Evolutionary conservation across 2,113 vertebrate species (phyloP).

Genomic region (Baryphthengus martii): DNA sequence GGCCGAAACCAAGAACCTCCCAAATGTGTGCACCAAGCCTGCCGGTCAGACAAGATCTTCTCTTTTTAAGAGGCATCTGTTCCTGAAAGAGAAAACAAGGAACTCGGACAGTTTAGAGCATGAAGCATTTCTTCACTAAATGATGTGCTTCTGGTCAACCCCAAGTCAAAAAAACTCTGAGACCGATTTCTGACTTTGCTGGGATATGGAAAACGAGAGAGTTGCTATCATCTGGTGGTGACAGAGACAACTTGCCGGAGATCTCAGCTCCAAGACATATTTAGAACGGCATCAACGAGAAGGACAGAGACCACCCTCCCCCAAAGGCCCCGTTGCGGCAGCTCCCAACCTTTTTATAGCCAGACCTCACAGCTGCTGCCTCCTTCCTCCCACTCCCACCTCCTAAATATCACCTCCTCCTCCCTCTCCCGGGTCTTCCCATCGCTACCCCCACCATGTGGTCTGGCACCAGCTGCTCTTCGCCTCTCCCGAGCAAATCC

Average conservation of each 20-base stretch:
- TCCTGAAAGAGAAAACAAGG: background rate
- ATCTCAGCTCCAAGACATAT: background rate
- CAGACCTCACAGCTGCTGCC: slow-evolving; percentile 34
- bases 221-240: background rate
- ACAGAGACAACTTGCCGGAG: background rate
- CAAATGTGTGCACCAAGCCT: background rate
- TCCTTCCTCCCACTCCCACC: background rate
- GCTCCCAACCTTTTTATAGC: slow-evolving; percentile 42
- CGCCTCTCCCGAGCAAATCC: background rate
- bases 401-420: background rate
- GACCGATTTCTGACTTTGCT: background rate
- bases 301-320: background rate
- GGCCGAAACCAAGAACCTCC: background rate
- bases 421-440: background rate
- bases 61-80: background rate
- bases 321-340: rapidly evolving
- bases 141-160: background rate
- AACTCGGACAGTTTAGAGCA: background rate
- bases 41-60: background rate
- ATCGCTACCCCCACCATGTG: background rate
- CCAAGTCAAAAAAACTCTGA: background rate
- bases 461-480: background rate
- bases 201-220: background rate
- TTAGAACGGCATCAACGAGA: background rate
- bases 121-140: background rate